These are phyloP conservation scores for Psilopsiagon aurifrons DNA, from an alignment of 2,113 vertebrate genomes.

Conservation along the genomic window DNA sequence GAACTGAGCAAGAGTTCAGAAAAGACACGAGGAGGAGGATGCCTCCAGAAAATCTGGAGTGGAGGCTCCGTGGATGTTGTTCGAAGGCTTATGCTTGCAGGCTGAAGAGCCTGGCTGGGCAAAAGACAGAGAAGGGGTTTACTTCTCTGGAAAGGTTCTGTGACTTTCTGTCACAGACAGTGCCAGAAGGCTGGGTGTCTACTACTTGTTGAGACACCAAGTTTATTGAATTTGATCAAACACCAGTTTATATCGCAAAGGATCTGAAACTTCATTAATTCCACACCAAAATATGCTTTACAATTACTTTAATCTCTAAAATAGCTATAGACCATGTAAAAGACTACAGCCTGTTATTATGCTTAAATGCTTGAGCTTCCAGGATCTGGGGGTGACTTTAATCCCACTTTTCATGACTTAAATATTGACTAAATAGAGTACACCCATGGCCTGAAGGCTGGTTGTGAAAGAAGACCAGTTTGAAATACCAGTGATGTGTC, in stretches of 20 bases:
- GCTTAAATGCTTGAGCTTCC: accelerated
- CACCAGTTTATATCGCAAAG: background rate
- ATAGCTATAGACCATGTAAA: background rate
- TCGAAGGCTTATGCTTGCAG: background rate
- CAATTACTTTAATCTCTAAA: background rate
- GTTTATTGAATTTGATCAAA: background rate
- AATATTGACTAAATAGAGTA: background rate
- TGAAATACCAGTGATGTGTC: background rate
- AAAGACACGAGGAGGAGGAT: accelerated
- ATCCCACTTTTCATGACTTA: background rate
- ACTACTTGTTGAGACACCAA: background rate
- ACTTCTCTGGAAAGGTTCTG: background rate
- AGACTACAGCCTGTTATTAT: background rate
- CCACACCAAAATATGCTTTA: background rate
- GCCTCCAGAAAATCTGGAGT: background rate
- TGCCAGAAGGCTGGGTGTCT: background rate
- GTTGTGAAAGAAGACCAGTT: background rate
- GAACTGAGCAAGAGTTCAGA: background rate
- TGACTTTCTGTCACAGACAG: background rate
- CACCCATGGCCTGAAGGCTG: background rate
- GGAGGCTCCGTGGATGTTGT: accelerated
- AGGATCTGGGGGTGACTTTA: background rate
- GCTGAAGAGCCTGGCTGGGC: background rate
- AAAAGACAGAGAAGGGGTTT: background rate
- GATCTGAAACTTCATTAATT: background rate